These are phyloP conservation scores for Homalodisca vitripennis DNA, from an alignment of 1,140 invertebrate genomes.

Conservation along the genomic window DNA sequence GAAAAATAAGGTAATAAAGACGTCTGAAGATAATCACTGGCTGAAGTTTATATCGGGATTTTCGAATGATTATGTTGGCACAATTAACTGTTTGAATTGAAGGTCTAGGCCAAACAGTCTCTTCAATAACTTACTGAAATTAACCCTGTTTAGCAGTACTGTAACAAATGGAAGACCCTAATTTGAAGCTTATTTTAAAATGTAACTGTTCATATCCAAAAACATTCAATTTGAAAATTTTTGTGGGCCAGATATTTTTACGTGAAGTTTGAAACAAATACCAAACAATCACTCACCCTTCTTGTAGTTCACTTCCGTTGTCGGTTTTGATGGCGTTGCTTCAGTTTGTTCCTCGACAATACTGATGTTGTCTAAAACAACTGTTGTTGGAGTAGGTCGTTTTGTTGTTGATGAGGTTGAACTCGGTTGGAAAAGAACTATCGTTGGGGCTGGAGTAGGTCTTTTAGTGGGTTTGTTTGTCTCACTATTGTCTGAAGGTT, in stretches of 20 bases:
- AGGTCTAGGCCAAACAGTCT: not conserved
- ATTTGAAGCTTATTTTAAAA: not conserved
- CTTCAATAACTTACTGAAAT: too few species aligned
- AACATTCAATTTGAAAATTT: not conserved
- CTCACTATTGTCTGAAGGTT: constrained; percentile 3
- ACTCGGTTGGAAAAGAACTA: constrained; percentile 28
- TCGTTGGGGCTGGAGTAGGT: constrained; percentile 29
- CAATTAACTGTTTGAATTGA: not conserved
- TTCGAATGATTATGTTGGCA: not conserved
- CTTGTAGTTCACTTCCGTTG: constrained; percentile 34
- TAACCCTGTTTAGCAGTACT: too few species aligned
- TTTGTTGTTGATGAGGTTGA: constrained; percentile 20
- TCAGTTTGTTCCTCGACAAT: constrained; percentile 15
- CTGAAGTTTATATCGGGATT: not conserved
- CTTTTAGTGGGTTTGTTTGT: constrained; percentile 35
- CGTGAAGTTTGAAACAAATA: constrained; percentile 7
- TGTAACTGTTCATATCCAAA: not conserved
- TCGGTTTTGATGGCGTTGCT: constrained; percentile 33
- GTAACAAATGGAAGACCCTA: not conserved
- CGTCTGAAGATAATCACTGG: not conserved
- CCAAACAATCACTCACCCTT: constrained; percentile 30
- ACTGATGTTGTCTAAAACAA: constrained; percentile 17
- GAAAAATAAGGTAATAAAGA: not conserved
- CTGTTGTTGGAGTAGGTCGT: constrained; percentile 24
- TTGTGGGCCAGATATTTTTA: not conserved